Evolutionary conservation across 2,797 vertebrate genomes (phyloP), one percentile per base, ranked within the genome.

Genomic region (Ibycter americanus): DNA sequence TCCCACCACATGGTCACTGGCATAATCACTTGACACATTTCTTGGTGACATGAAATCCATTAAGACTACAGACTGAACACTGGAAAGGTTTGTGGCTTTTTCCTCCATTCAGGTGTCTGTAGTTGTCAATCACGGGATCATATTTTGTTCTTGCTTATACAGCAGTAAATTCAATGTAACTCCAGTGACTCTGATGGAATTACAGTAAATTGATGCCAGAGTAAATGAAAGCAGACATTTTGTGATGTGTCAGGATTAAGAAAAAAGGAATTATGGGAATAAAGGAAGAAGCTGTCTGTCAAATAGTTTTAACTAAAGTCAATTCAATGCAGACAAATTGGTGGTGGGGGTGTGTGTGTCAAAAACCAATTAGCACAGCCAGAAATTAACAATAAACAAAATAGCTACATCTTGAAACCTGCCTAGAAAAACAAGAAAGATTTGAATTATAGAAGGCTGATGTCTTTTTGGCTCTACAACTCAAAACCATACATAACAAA

Each of bases 231-330:
- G 84, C 15, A 93, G 89, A 88, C 77, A 73, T 79, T 92, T 92
- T 89, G 44, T 61, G 90, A 80, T 58, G 44, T 77, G 56, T 81
- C 32, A 65, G 51, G 44, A 92, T 77, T 83, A 85, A 87, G 56
- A 81, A 72, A 77, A 97, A 94, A 92, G 15, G 49, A 96, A 94
- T 73, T 81, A 63, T 29, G 29, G 70, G 70, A 80, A 83, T 79
- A 94, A 93, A 90, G 34, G 42, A 95, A 90, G 27, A 85, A 96
- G 26, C 68, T 8, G 66, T 72, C 86, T 82, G 34, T 94, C 90
- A 97, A 90, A 51, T 12, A 90, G 27, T 38, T 65, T 87, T 97
- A 95, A 96, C 95, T 95, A 91, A 95, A 95, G 63, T 78, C 65
- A 82, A 74, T 87, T 92, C 29, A 74, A 73, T 87, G 38, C 77